These are phyloP conservation scores for Whitmania pigra DNA, from an alignment of 1,140 invertebrate species.

Conservation along the genomic window DNA sequence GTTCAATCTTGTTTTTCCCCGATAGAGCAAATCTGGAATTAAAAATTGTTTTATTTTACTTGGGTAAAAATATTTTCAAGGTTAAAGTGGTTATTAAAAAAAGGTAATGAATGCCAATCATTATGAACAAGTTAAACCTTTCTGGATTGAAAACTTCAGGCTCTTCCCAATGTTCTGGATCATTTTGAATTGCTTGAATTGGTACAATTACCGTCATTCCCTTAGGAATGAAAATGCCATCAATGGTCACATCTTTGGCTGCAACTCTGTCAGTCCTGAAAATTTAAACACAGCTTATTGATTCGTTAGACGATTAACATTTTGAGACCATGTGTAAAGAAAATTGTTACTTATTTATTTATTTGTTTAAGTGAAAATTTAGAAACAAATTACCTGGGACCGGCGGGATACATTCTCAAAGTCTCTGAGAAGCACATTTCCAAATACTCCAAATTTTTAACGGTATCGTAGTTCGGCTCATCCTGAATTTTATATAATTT, in stretches of 20 bases:
- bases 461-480: constrained; percentile 34
- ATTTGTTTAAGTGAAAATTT: neutral
- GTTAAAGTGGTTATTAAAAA: neutral
- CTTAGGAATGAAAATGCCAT: constrained; percentile 44
- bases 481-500: constrained; percentile 12
- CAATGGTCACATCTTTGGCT: constrained; percentile 26
- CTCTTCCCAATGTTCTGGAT: constrained; percentile 41
- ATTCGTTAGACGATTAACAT: neutral
- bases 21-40: constrained; percentile 27
- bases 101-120: neutral
- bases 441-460: constrained; percentile 35
- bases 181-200: constrained; percentile 46
- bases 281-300: neutral
- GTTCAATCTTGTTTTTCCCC: constrained; percentile 35
- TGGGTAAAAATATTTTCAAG: neutral
- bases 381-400: constrained; percentile 24
- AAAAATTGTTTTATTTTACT: neutral
- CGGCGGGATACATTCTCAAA: constrained; percentile 37
- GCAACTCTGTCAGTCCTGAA: constrained; percentile 26
- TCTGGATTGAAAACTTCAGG: constrained; percentile 42
- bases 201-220: constrained; percentile 44
- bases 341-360: neutral
- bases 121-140: constrained; percentile 26
- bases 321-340: too few relatives aligned
- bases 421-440: constrained; percentile 39